Evolutionary conservation across 2,113 vertebrate genomes (phyloP), one percentile per base, ranked within the genome.

Genomic region (Dipodomys ordii): DNA sequence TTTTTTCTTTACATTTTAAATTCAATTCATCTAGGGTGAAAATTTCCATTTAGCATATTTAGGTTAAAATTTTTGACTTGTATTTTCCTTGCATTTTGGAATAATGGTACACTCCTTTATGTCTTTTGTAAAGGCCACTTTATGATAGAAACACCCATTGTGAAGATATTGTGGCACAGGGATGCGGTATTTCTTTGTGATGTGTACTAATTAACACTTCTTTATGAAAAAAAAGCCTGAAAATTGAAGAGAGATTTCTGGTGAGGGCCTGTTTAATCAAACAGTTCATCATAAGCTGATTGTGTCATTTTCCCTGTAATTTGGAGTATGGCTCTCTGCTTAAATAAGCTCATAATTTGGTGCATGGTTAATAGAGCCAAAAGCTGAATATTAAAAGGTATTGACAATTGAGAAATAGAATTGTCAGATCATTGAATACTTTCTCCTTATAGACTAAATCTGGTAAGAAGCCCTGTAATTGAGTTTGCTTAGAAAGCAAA

Each of bases 1-100:
- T 81, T 92, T 90, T 92, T 73, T 95, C 87, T 87, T 96, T 74
- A 92, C n/a, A 83, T 39, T 87, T n/a, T 89, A 90, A 77, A 9
- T 95, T 87, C 94, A 76, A 80, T 18, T 86, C 22, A 86, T 88
- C 20, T 88, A 83, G 49, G 12, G 30, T 90, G 78, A 77, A 28
- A 65, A 64, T 71, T 84, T 84, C 87, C 46, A 46, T 35, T 71
- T 82, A 25, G 15, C 77, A 69, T 67, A 25, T 74, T n/a, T 81
- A 90, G 76, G 67, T 78, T 46, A 67, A 22, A 49, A 69, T 57
- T 95, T 91, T 79, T 80, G 1, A 85, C 74, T 93, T 94, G 79
- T 90, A 39, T 80, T 93, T 83, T 88, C 57, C 44, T 30, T 88
- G 60, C 2, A 62, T 32, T 18, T 95, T 74, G 32, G 57, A 87